Percentiles rank a stretch among this genome's conserved stretches.
Evolutionary conservation across 2,113 vertebrate genomes (phyloP).

Genomic region (Thunnus maccoyii): DNA sequence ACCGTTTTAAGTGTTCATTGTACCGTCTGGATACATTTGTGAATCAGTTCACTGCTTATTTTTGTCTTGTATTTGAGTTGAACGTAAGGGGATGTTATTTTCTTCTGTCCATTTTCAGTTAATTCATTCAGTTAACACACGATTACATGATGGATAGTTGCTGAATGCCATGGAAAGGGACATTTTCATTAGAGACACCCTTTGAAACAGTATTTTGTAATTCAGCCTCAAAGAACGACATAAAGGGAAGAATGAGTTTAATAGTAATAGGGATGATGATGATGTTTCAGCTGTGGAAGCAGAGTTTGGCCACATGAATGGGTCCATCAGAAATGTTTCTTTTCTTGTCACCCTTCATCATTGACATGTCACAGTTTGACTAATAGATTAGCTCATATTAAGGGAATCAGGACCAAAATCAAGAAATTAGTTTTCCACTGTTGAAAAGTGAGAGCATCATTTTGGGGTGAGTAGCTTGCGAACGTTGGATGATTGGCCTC

Average conservation of each 20-base stretch:
- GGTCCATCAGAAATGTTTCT: too few relatives aligned
- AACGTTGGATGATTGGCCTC: background rate
- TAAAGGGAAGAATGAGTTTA: conserved; percentile 22
- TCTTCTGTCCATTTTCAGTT: background rate
- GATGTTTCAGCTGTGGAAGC: background rate
- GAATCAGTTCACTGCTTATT: background rate
- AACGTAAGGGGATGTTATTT: background rate
- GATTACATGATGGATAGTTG: background rate
- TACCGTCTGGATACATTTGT: background rate
- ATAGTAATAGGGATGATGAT: background rate
- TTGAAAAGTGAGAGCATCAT: too few relatives aligned
- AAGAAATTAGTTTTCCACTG: background rate
- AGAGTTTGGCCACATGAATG: too few relatives aligned
- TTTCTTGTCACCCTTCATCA: too few relatives aligned
- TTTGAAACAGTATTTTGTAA: background rate
- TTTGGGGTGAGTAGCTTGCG: too few relatives aligned
- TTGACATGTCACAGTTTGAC: too few relatives aligned
- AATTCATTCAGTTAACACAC: background rate
- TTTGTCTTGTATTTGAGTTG: background rate
- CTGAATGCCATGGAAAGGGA: background rate
- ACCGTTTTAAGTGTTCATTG: background rate
- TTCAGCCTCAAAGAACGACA: conserved; percentile 3
- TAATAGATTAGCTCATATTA: background rate
- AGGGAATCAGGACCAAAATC: conserved; percentile 16
- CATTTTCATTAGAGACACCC: conserved; percentile 1